A percentile compares a stretch with the other conserved stretches of the same genome.
Evolutionary conservation across 2,888 invertebrate genomes (phyloP).

Genomic region (Nemotelus nigrinus): DNA sequence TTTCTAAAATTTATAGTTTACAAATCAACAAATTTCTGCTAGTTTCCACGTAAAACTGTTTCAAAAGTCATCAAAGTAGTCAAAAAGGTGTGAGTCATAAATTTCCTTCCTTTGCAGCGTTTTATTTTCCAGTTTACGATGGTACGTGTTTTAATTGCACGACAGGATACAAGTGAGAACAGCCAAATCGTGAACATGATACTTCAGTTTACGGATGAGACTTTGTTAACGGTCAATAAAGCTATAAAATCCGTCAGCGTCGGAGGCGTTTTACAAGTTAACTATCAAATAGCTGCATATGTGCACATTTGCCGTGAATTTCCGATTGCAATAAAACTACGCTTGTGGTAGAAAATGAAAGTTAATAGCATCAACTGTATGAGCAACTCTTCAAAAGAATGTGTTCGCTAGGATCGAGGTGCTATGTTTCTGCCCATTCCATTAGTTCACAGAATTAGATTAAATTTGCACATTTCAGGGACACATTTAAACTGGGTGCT

Average conservation of each 20-base stretch:
- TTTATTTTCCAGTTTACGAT: conserved; percentile 8
- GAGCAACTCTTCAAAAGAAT: too few species aligned
- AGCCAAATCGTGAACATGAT: background rate
- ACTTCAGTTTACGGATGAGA: background rate
- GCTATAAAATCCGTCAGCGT: background rate
- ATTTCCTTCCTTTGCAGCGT: background rate
- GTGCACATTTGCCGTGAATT: too few species aligned
- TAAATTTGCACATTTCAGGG: too few species aligned
- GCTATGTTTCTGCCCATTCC: too few species aligned
- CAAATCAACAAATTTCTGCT: background rate
- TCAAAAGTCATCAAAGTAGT: conserved; percentile 10
- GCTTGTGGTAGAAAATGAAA: too few species aligned
- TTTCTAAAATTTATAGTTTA: background rate
- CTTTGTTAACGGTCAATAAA: background rate
- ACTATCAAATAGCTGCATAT: too few species aligned
- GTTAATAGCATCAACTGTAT: too few species aligned
- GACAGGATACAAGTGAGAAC: background rate
- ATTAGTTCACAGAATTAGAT: too few species aligned
- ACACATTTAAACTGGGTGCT: too few species aligned
- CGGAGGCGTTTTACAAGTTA: too few species aligned
- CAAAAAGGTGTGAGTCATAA: conserved; percentile 28
- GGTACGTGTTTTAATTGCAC: conserved; percentile 8
- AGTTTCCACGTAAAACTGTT: background rate
- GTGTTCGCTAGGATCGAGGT: too few species aligned
- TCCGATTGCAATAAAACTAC: too few species aligned